Base-by-base conservation (phyloP, 2,888 invertebrate genomes). In the Acronicta aceris region DNA sequence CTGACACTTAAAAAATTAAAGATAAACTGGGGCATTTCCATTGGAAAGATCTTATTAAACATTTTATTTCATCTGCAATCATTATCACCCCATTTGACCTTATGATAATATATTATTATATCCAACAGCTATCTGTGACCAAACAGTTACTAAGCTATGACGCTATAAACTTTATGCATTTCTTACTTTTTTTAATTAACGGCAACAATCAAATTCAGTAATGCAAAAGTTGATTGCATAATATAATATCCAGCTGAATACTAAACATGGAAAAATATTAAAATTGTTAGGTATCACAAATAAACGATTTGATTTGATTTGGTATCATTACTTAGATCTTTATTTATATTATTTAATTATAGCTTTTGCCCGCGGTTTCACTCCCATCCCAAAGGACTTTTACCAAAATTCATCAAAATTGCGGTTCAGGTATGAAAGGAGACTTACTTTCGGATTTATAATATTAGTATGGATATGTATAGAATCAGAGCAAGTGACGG, bases 61-160 rank as follows among this genome's bases (percentile, higher is more conserved):
- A 13, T 8, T 7, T 25, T 5, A 17, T 64, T 53, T 42, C 30
- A 21, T 8, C 15, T n/a, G n/a, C 5, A 16, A 4, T 56, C 40
- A n/a, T 10, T 25, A 53, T 53, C n/a, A 42, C 15, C 15, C 6
- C 13, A 27, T 12, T 42, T 65, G 53, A 65, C 66, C 50, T 59
- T 6, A 25, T 65, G n/a, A n/a, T n/a, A n/a, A n/a, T n/a, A n/a
- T n/a, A n/a, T n/a, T n/a, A n/a, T n/a, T n/a, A n/a, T n/a, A n/a
- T n/a, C n/a, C n/a, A n/a, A n/a, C 16, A n/a, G 9, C 17, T 53
- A 57, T 57, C 57, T 16, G 41, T 43, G 74, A 71, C 68, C 73
- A 54, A 13, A 16, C 41, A 43, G 41, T 38, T 38, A 67, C 46
- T 57, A 55, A 61, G 46, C 48, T 43, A 56, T 58, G 45, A 48